Evolutionary conservation across 2,888 invertebrate genomes (phyloP).

Genomic region (Notocelia uddmanniana): DNA sequence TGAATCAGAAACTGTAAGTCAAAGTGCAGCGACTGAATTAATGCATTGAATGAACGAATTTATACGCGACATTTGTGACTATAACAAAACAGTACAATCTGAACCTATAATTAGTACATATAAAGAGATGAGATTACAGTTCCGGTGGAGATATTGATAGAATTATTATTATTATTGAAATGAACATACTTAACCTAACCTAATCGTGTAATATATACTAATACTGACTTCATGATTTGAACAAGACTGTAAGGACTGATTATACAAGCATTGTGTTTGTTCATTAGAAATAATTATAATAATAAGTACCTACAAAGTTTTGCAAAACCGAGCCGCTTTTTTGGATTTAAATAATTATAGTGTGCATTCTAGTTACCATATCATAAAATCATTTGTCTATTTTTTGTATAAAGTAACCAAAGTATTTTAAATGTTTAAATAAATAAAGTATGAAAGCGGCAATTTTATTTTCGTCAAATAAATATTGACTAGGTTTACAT

Average conservation of each 20-base stretch:
- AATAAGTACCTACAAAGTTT: not conserved
- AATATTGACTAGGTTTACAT: too few species aligned
- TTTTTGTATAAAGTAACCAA: not conserved
- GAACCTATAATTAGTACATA: not conserved
- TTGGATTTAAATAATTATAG: not conserved
- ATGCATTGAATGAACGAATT: not conserved
- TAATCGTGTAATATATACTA: too few species aligned
- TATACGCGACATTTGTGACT: not conserved
- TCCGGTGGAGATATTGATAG: not conserved
- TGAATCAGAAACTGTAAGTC: constrained; percentile 1
- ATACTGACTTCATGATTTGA: too few species aligned
- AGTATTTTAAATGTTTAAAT: not conserved
- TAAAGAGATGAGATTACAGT: not conserved
- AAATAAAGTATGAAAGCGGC: not conserved
- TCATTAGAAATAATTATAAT: not conserved
- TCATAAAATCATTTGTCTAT: not conserved
- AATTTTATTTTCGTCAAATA: not conserved
- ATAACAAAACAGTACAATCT: not conserved
- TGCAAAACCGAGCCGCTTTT: not conserved
- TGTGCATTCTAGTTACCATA: not conserved
- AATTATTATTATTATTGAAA: too few species aligned
- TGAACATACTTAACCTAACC: too few species aligned
- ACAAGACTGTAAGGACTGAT: not conserved
- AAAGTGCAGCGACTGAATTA: not conserved
- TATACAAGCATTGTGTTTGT: not conserved